Conservation (phyloP, 2,113 vertebrate species). For the Tenrec ecaudatus region DNA sequence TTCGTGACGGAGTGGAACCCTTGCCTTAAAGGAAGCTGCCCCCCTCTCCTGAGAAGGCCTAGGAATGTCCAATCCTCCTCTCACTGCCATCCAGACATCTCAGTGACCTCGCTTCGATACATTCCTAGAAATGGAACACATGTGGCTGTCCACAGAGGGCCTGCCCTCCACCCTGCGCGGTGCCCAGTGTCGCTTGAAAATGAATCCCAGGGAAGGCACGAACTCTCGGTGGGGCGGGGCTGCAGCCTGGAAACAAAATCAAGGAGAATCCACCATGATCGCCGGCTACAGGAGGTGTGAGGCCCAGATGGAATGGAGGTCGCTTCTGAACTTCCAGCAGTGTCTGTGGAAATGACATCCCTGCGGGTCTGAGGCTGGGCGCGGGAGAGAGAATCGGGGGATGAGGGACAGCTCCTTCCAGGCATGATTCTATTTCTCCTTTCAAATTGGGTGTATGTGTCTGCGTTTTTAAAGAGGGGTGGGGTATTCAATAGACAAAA, state of each 20-base stretch:
- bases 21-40: no score
- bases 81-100: accelerated
- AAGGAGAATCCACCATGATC: neutral
- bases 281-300: neutral
- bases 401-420: neutral
- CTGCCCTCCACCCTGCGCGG: neutral
- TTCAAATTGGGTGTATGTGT: no score
- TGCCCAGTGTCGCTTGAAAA: neutral
- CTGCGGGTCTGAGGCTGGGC: accelerated
- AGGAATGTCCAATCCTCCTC: accelerated
- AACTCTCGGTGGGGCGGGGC: neutral
- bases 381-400: accelerated
- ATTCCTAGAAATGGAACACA: neutral
- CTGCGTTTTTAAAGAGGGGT: no score
- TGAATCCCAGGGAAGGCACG: neutral
- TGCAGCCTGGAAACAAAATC: accelerated
- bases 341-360: accelerated
- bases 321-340: accelerated
- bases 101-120: accelerated
- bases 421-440: constrained; percentile 35
- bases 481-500: constrained; percentile 85
- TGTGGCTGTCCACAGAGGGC: accelerated
- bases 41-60: neutral
- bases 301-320: no score
- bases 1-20: no score